A percentile compares a stretch with the other conserved stretches of the same genome.
These are phyloP conservation scores for Hirudo medicinalis DNA, from an alignment of 1,140 invertebrate genomes.

Conservation along the genomic window DNA sequence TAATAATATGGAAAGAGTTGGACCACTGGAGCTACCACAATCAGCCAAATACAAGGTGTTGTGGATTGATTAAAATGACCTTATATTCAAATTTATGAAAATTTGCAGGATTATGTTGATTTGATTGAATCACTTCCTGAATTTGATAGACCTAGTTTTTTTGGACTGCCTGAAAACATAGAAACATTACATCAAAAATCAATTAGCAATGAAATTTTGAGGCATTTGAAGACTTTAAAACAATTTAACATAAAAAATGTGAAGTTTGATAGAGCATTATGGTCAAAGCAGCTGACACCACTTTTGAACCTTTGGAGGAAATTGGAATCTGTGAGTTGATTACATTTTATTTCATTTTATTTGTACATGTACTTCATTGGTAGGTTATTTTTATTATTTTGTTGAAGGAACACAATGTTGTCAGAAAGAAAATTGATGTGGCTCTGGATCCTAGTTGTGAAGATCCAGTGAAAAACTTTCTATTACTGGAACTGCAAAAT, in stretches of 20 bases:
- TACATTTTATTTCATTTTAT: neutral
- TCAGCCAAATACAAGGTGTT: slow-evolving; percentile 40
- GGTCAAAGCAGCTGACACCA: slow-evolving; percentile 52
- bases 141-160: slow-evolving; percentile 54
- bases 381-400: neutral
- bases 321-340: slow-evolving; percentile 47
- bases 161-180: slow-evolving; percentile 69
- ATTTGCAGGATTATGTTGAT: slow-evolving; percentile 49
- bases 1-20: slow-evolving; percentile 42
- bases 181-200: slow-evolving; percentile 61
- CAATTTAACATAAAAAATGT: slow-evolving; percentile 35
- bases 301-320: slow-evolving; percentile 63
- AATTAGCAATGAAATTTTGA: slow-evolving; percentile 50
- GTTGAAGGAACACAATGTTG: neutral
- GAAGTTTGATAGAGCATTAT: slow-evolving; percentile 44
- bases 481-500: no score
- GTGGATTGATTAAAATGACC: slow-evolving; percentile 37
- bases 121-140: slow-evolving; percentile 53
- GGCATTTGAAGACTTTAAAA: slow-evolving; percentile 46
- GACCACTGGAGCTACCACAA: slow-evolving; percentile 42
- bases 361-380: neutral
- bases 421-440: slow-evolving; percentile 1
- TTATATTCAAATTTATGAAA: slow-evolving; percentile 24
- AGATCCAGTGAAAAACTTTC: neutral
- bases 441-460: neutral